phyloP scores from a whole-genome alignment of 1,140 invertebrate genomes.

The Rhagoletis zephyria region DNA sequence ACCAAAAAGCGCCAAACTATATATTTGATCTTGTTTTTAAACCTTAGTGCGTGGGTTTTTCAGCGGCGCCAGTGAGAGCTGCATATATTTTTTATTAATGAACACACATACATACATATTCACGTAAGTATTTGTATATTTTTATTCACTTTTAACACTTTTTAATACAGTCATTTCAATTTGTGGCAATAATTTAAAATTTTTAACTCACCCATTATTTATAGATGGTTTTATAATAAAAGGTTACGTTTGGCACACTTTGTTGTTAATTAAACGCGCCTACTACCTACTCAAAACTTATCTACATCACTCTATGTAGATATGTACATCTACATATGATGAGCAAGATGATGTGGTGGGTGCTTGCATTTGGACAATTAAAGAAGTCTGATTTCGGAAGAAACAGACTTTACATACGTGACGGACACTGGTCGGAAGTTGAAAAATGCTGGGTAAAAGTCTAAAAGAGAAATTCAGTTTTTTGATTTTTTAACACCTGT shows the following conservation, averaged over 20 bases:
- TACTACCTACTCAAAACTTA: background rate
- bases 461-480: too few species aligned
- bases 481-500: too few species aligned
- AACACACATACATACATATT: background rate
- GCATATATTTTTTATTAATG: constrained; percentile 27
- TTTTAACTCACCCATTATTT: background rate
- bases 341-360: background rate
- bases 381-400: background rate
- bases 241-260: constrained; percentile 32
- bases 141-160: constrained; percentile 15
- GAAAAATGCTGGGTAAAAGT: too few species aligned
- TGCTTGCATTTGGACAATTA: background rate
- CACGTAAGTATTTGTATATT: background rate
- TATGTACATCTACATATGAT: background rate
- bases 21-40: background rate
- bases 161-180: background rate
- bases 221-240: background rate
- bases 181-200: constrained; percentile 4
- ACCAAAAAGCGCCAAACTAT: background rate
- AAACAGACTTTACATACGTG: too few species aligned
- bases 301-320: background rate
- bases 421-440: too few species aligned
- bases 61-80: background rate
- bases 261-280: constrained; percentile 27
- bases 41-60: constrained; percentile 37